Conservation (phyloP, 2,113 vertebrate species). For the Dinomys branickii region DNA sequence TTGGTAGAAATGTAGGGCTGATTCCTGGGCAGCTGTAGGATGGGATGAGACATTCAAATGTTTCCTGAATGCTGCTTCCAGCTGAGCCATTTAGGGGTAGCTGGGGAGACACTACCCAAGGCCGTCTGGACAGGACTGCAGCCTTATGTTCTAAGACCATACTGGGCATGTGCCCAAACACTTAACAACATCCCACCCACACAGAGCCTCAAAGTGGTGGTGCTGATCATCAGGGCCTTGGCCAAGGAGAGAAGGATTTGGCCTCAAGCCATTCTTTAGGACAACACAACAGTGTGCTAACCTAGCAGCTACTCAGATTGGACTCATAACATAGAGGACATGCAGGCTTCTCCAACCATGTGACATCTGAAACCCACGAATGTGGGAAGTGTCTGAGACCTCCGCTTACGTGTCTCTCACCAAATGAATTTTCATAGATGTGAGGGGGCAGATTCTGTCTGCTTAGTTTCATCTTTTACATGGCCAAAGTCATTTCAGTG, state of each 20-base stretch:
- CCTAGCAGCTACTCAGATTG: background rate
- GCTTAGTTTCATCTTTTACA: background rate
- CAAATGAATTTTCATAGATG: background rate
- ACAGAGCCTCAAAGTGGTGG: background rate
- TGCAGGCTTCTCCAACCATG: background rate
- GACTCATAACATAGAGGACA: background rate
- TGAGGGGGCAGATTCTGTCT: background rate
- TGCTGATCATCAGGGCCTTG: background rate
- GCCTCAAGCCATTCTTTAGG: background rate
- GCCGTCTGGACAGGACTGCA: background rate
- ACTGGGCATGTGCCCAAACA: background rate
- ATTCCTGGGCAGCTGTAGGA: background rate
- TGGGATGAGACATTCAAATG: background rate
- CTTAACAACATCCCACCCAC: background rate
- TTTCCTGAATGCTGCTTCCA: background rate
- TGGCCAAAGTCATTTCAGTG: background rate
- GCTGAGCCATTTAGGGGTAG: background rate
- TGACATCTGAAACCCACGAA: background rate
- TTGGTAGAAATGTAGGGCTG: background rate
- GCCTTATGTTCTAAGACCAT: background rate
- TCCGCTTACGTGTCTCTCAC: background rate
- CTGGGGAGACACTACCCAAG: background rate
- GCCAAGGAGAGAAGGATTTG: background rate
- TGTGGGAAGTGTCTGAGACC: background rate
- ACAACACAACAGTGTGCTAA: background rate